These are phyloP conservation scores for Poecilia picta DNA, from an alignment of 2,797 vertebrate species.

Conservation along the genomic window DNA sequence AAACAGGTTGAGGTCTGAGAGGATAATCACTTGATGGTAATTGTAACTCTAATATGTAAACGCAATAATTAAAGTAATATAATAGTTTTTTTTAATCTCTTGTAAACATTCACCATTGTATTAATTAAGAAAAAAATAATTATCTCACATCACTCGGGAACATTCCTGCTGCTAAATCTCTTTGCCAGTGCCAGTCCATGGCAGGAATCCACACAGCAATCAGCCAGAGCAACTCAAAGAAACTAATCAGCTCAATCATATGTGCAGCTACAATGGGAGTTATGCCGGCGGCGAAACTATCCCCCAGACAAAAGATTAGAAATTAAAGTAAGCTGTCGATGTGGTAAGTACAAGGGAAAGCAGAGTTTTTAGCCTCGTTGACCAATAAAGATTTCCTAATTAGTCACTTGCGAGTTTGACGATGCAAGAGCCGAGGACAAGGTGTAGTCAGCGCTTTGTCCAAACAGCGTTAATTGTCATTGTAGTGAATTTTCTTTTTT, in stretches of 20 bases:
- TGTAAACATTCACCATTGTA: neutral
- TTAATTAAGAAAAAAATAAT: constrained; percentile 14
- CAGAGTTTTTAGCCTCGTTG: constrained; percentile 5
- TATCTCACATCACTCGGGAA: neutral
- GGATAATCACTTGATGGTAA: neutral
- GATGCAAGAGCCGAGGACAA: neutral
- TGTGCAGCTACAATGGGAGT: constrained; percentile 10
- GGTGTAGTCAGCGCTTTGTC: constrained; percentile 7
- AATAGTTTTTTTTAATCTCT: neutral
- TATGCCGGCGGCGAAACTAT: constrained; percentile 16
- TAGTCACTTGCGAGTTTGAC: constrained; percentile 13
- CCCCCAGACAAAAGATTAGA: constrained; percentile 16
- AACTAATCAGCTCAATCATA: constrained; percentile 8
- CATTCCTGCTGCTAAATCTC: neutral
- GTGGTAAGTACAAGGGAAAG: constrained; percentile 15
- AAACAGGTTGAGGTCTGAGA: neutral
- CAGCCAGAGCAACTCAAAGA: neutral
- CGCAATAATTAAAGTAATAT: neutral
- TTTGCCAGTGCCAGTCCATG: neutral
- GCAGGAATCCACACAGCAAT: constrained; percentile 18
- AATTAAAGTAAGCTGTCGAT: constrained; percentile 27
- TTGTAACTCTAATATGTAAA: neutral
- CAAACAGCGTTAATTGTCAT: neutral
- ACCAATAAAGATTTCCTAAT: constrained; percentile 17
- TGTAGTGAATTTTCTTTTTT: neutral